Conservation (phyloP, 2,797 vertebrate species). For the Austrolebias charrua region DNA sequence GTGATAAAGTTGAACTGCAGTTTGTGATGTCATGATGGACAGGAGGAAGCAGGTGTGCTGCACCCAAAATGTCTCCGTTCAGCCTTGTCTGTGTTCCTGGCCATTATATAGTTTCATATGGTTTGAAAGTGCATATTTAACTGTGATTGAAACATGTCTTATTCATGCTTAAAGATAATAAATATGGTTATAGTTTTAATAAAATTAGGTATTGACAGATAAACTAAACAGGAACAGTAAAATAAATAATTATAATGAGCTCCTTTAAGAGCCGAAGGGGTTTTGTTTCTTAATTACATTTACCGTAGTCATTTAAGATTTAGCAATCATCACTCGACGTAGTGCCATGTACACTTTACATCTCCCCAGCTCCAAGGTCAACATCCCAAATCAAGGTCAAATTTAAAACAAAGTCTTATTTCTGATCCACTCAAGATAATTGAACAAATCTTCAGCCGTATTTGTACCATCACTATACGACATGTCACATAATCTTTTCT, state of each 20-base stretch:
- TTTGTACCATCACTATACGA: too few species aligned
- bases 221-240: not conserved
- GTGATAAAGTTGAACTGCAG: conserved; percentile 16
- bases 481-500: too few species aligned
- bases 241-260: not conserved
- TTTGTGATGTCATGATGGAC: conserved; percentile 32
- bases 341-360: too few species aligned
- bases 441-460: too few species aligned
- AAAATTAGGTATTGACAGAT: not conserved
- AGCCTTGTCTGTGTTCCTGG: not conserved
- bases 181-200: not conserved
- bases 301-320: too few species aligned
- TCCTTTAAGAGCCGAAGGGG: not conserved
- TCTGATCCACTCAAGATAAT: too few species aligned
- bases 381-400: too few species aligned
- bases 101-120: not conserved
- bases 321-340: too few species aligned
- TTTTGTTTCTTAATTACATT: not conserved
- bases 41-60: conserved; percentile 51
- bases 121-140: not conserved
- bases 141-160: not conserved
- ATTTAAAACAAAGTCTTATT: too few species aligned
- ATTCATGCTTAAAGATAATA: not conserved
- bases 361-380: too few species aligned
- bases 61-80: conserved; percentile 1